Evolutionary conservation across 2,888 invertebrate species (phyloP).

Genomic region (Osedax fenrisi): DNA sequence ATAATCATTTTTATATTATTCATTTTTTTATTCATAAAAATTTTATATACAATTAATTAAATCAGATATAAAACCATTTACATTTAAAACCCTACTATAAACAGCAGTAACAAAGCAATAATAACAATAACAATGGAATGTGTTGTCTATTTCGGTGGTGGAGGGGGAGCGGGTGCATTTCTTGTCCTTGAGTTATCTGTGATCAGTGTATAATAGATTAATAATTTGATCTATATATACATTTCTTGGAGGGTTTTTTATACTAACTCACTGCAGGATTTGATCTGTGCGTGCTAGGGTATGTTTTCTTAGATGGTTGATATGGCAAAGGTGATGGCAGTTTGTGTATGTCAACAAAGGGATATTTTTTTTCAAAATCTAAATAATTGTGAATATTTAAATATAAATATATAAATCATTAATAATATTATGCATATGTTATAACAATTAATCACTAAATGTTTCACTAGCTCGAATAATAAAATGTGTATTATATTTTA

Average conservation of each 20-base stretch:
- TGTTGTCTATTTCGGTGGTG: not conserved
- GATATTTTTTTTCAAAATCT: not conserved
- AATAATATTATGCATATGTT: no score
- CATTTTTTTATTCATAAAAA: not conserved
- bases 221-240: no score
- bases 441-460: no score
- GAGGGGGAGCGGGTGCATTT: not conserved
- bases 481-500: no score
- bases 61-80: no score
- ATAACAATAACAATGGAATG: not conserved
- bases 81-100: no score
- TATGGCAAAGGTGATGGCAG: not conserved
- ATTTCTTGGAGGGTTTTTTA: no score
- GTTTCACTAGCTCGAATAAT: no score
- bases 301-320: not conserved
- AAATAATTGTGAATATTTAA: not conserved
- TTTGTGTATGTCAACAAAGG: not conserved
- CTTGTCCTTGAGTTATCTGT: not conserved
- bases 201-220: no score
- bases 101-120: no score
- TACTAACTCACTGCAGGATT: not conserved
- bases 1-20: no score
- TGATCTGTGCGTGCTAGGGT: not conserved
- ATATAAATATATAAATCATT: no score
- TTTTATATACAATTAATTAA: not conserved